Evolutionary conservation across 2,797 vertebrate species (phyloP), one percentile per base, ranked within the genome.

Genomic region (Margarornis squamiger): DNA sequence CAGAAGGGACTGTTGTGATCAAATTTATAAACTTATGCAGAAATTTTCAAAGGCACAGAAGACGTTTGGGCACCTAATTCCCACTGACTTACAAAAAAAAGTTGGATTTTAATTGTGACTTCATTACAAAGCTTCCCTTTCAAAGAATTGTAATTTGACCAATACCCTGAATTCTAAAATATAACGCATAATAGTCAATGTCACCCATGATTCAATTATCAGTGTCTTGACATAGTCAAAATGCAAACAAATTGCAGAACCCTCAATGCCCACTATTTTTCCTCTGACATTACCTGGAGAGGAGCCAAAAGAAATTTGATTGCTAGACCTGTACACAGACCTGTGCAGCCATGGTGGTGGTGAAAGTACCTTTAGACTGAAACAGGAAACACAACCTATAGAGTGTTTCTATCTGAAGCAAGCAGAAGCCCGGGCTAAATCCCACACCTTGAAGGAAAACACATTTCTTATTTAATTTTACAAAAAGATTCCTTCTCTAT

Each of bases 41-140:
- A 94, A 41, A 79, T 90, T 96, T 96, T 92, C 91, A 96, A 97
- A 96, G 96, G 52, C 95, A 96, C 26, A 87, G 71, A 96, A 86
- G 86, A 90, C 77, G 85, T 93, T 92, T 65, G 55, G 10, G 18
- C 71, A 61, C 66, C 34, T 67, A 90, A 89, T 92, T 87, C 63
- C 48, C 34, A 76, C 29, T 63, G 59, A 82, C 51, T 87, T 86
- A 78, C 6, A 79, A 79, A 82, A 94, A 94, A 30, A 88, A 82
- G 45, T 41, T 92, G 66, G 17, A 66, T 86, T 93, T 92, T 90
- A 90, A 68, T 55, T 90, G 82, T 55, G 65, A 36, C n/a, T 88
- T 84, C n/a, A 27, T 66, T 58, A 9, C 46, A 73, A 76, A 78
- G 8, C 10, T 81, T 18, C 32, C 3, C 20, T 90, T 88, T 93